Conservation (phyloP, 2,888 invertebrate species). For the Agrochola litura region DNA sequence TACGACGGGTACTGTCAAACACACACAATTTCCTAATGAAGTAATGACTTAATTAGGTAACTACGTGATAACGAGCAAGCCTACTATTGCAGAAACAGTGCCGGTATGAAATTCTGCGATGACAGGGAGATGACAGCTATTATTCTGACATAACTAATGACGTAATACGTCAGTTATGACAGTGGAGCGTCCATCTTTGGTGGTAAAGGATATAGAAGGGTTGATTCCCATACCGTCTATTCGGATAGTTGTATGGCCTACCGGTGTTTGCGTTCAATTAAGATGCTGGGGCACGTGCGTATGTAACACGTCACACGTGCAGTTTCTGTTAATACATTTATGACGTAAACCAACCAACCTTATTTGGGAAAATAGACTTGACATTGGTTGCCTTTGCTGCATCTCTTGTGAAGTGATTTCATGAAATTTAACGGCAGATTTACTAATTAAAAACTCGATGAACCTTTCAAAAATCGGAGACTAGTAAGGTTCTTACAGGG, state of each 20-base stretch:
- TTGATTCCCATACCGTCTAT: background rate
- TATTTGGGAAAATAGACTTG: background rate
- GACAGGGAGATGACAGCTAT: background rate
- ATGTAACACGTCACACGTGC: background rate
- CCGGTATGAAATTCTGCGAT: background rate
- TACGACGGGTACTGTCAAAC: background rate
- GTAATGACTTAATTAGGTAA: background rate
- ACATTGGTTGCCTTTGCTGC: background rate
- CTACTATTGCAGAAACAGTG: background rate
- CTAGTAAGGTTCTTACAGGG: too few species aligned
- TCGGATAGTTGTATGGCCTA: background rate
- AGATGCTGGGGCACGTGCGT: constrained; percentile 19
- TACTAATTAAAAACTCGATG: background rate
- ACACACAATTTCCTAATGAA: constrained; percentile 21
- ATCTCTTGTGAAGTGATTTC: background rate
- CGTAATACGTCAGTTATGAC: background rate
- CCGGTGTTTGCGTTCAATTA: constrained; percentile 37
- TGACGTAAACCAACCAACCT: background rate
- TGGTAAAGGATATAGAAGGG: background rate
- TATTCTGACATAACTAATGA: constrained; percentile 9
- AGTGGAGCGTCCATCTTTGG: background rate
- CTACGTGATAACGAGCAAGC: background rate
- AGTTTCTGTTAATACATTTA: constrained; percentile 2
- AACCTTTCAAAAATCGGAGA: background rate
- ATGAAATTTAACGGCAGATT: too few species aligned